phyloP scores from a whole-genome alignment of 2,888 invertebrate genomes.

The Amiota mariae region DNA sequence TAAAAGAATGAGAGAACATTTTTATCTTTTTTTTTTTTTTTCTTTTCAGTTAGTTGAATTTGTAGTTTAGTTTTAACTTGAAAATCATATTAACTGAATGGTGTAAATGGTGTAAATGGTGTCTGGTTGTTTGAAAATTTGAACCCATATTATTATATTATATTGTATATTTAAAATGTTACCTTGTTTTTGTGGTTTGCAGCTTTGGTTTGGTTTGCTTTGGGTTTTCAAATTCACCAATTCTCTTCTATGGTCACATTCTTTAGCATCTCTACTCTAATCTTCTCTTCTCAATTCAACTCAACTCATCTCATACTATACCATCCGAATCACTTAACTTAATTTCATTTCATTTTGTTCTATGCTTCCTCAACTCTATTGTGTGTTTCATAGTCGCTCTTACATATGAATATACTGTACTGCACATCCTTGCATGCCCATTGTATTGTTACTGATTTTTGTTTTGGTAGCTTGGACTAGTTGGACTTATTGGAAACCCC shows the following conservation, averaged over 20 bases:
- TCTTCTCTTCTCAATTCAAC: too few relatives aligned
- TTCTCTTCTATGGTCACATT: neutral
- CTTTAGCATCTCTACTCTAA: neutral
- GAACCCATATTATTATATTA: neutral
- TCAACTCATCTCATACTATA: neutral
- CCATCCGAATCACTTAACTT: neutral
- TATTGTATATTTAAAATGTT: neutral
- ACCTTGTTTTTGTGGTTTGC: neutral
- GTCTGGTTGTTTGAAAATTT: neutral
- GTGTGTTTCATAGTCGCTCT: neutral
- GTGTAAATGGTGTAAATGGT: too few relatives aligned
- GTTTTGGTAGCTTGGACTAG: neutral
- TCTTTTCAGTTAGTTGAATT: too few relatives aligned
- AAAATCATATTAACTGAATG: slow-evolving; percentile 54
- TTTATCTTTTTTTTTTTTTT: neutral
- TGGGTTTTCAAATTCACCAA: too few relatives aligned
- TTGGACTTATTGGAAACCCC: neutral
- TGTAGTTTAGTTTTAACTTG: slow-evolving; percentile 50
- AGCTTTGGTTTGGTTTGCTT: too few relatives aligned
- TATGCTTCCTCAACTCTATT: neutral
- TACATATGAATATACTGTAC: neutral
- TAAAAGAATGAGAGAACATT: slow-evolving; percentile 43
- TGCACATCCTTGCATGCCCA: neutral
- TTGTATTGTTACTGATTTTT: neutral
- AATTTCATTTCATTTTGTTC: neutral